These are phyloP conservation scores for Pocillopora meandrina DNA, from an alignment of 92 coral and sea anemone genomes.

Conservation along the genomic window DNA sequence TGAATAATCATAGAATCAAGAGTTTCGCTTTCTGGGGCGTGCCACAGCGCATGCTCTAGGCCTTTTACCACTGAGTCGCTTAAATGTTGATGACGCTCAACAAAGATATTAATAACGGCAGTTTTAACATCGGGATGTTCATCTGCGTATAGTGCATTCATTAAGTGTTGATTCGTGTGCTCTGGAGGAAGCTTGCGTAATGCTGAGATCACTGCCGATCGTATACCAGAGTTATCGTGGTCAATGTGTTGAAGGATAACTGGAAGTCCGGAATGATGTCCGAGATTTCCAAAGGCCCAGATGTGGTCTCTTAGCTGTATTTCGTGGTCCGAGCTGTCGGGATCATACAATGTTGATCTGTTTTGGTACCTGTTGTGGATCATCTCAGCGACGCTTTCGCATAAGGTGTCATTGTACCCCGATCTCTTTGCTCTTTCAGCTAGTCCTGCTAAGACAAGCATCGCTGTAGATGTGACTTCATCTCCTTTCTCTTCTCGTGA, in stretches of 20 bases:
- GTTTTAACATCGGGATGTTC: conserved; percentile 90
- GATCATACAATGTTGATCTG: conserved; percentile 77
- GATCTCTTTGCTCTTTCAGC: conserved; percentile 72
- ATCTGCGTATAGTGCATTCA: conserved; percentile 71
- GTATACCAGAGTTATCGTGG: conserved; percentile 92
- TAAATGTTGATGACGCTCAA: conserved; percentile 82
- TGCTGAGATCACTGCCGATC: conserved; percentile 90
- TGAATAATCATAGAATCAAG: conserved; percentile 82
- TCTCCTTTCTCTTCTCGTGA: conserved; percentile 58
- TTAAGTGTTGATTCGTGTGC: conserved; percentile 75
- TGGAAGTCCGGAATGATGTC: conserved; percentile 84
- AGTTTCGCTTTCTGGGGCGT: conserved; percentile 72
- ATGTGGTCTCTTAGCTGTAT: conserved; percentile 82
- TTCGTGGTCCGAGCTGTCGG: conserved; percentile 80
- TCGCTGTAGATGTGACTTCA: conserved; percentile 74
- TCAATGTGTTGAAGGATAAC: conserved; percentile 77
- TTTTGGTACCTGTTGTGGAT: conserved; percentile 83
- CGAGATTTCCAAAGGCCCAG: conserved; percentile 99
- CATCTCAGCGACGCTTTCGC: conserved; percentile 69
- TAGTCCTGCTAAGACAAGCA: conserved; percentile 88
- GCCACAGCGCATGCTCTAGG: conserved; percentile 89
- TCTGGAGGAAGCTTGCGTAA: conserved; percentile 86
- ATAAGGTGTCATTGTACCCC: conserved; percentile 80
- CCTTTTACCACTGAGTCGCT: conserved; percentile 68
- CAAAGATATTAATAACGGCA: conserved; percentile 84